These are phyloP conservation scores for Zelostemma sp. DNA, from an alignment of 1,140 invertebrate species.

Conservation along the genomic window DNA sequence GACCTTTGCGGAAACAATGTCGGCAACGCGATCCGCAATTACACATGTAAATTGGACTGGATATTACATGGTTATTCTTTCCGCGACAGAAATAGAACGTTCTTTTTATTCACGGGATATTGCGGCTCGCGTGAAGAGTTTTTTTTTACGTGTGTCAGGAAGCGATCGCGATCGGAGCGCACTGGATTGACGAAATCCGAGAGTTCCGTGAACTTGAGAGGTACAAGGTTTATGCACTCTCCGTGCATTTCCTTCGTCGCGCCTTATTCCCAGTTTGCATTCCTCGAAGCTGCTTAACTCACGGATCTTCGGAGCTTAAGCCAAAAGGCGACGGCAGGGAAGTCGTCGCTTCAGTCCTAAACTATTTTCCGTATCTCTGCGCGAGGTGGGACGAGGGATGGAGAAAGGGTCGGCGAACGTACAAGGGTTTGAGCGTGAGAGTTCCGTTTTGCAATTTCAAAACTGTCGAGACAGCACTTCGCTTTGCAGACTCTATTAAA, in stretches of 20 bases:
- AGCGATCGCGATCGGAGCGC: too few species aligned
- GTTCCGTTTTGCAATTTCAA: slow-evolving; percentile 65
- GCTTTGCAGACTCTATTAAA: slow-evolving; percentile 67
- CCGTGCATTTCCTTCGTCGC: slow-evolving; percentile 43
- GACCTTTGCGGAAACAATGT: slow-evolving; percentile 38
- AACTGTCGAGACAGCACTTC: slow-evolving; percentile 69
- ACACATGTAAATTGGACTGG: slow-evolving; percentile 35
- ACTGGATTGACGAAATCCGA: too few species aligned
- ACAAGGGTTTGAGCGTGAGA: slow-evolving; percentile 23
- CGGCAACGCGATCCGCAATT: slow-evolving; percentile 43
- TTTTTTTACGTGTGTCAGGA: too few species aligned
- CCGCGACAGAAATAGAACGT: slow-evolving; percentile 14
- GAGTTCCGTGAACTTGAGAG: too few species aligned
- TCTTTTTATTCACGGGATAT: slow-evolving; percentile 22
- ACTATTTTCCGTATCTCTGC: slow-evolving; percentile 45
- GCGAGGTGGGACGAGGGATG: slow-evolving; percentile 11
- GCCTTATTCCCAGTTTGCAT: slow-evolving; percentile 40
- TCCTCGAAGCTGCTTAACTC: slow-evolving; percentile 57
- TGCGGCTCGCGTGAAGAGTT: slow-evolving; percentile 4
- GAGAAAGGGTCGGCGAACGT: not conserved
- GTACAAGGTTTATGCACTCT: slow-evolving; percentile 37
- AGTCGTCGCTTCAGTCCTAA: slow-evolving; percentile 26
- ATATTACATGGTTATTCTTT: slow-evolving; percentile 16
- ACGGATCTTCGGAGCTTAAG: slow-evolving; percentile 50
- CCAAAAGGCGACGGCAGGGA: slow-evolving; percentile 49